Conservation (phyloP, 2,113 vertebrate genomes). For the Heptranchias perlo region DNA sequence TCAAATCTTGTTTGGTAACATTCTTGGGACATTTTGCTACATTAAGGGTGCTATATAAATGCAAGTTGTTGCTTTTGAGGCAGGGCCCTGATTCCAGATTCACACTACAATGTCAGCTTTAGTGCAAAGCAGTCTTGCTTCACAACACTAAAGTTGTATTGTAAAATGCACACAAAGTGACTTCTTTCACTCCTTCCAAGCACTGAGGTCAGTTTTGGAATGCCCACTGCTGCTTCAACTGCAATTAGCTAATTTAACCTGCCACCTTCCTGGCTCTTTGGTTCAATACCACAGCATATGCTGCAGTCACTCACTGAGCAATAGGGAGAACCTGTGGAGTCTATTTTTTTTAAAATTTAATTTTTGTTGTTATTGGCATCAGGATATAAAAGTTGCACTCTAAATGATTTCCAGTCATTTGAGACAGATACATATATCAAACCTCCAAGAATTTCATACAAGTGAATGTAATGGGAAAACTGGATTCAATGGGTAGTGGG, state of each 20-base stretch:
- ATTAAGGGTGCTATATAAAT: not conserved
- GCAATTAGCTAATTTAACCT: not conserved
- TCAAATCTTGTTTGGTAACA: not conserved
- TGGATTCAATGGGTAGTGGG: not conserved
- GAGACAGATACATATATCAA: not conserved
- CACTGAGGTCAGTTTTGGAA: not conserved
- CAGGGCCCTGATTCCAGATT: not conserved
- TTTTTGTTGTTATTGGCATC: not conserved
- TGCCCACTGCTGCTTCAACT: not conserved
- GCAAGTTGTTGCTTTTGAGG: not conserved
- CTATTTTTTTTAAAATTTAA: not conserved
- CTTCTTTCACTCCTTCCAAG: not conserved
- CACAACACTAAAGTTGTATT: not conserved
- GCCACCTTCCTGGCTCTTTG: not conserved
- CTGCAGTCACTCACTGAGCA: not conserved
- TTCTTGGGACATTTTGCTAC: not conserved
- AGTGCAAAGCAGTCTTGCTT: not conserved
- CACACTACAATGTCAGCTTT: not conserved
- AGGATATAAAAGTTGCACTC: not conserved
- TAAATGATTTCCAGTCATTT: not conserved
- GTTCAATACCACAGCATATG: not conserved
- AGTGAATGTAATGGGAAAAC: not conserved
- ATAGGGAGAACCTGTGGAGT: not conserved
- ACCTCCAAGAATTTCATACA: not conserved
- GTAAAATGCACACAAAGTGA: not conserved